phyloP scores from a whole-genome alignment of 2,888 invertebrate genomes.

The Drosophila lacicola region DNA sequence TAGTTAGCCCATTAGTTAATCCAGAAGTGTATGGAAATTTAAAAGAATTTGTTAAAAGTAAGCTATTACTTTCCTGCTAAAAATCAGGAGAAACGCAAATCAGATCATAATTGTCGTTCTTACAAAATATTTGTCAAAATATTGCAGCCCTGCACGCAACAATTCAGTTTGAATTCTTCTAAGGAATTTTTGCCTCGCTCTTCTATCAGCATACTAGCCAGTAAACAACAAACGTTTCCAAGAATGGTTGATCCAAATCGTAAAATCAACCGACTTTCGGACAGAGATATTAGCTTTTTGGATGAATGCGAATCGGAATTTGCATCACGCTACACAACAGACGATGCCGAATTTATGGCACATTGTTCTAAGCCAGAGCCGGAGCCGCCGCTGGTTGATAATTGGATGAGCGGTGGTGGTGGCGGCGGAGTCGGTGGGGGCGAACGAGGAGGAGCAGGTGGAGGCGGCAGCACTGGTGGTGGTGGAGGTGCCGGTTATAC shows the following conservation, averaged over 20 bases:
- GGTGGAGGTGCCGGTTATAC: conserved; percentile 6
- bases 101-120: not conserved
- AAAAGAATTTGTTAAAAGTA: too few relatives aligned
- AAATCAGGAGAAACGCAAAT: too few relatives aligned
- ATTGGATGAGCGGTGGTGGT: conserved; percentile 84
- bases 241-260: conserved; percentile 85
- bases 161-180: too few relatives aligned
- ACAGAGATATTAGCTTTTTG: conserved; percentile 87
- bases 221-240: conserved; percentile 1
- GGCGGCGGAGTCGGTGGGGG: conserved; percentile 41
- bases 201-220: conserved; percentile 4
- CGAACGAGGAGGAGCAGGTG: conserved; percentile 29
- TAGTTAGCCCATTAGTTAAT: too few relatives aligned
- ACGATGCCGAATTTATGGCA: conserved; percentile 88
- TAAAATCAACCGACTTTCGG: conserved; percentile 86
- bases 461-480: not conserved
- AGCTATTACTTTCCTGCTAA: too few relatives aligned
- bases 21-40: too few relatives aligned
- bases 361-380: conserved; percentile 83
- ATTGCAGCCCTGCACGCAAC: not conserved
- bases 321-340: conserved; percentile 87
- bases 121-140: not conserved
- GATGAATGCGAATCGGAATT: conserved; percentile 88
- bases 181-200: not conserved
- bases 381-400: conserved; percentile 88